Base-by-base conservation (phyloP, 2,888 invertebrate species). In the Chrysodeixis includens region DNA sequence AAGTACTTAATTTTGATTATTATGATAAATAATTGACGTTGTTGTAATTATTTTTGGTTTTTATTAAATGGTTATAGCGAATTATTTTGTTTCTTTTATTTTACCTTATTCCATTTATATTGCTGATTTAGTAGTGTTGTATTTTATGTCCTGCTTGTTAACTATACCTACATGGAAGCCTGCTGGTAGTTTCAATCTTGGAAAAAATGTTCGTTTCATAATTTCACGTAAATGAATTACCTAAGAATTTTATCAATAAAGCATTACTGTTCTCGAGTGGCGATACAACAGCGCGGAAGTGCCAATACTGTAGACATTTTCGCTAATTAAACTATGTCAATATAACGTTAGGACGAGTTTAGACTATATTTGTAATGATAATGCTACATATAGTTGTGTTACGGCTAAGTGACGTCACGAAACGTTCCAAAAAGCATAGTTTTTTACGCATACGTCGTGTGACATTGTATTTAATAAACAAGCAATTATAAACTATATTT, bases 1-100 rank as follows among this genome's bases (percentile, higher is more conserved):
- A 82, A 83, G 86, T 91, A 91, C 89, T 90, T 90, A 90, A 87
- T 86, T 88, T 86, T 83, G 83, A 84, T 85, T 83, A 84, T 78
- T 84, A 72, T 68, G 56, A 76, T 73, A 83, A 81, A 75, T 78
- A 85, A 85, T 84, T 86, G 83, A 89, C 81, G 79, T 90, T 88
- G 87, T 90, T 90, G 84, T 87, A 84, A 84, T 88, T 80, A 79
- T 82, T 90, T 92, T 93, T 91, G 88, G 86, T 92, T 93, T 91
- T 92, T 88, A 93, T 92, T 93, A 94, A 94, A 93, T 83, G 90
- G 92, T 93, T 93, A 88, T 86, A 88, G 88, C 82, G 81, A 86
- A 78, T 77, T 73, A 62, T 82, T 86, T 89, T 87, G 82, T 78
- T 86, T 87, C 85, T 89, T 88, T 86, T 84, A 85, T 80, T 77